Percentiles rank a stretch among this genome's conserved stretches.
These are phyloP conservation scores for Thalassarche chlororhynchos DNA, from an alignment of 2,113 vertebrate species.

Conservation along the genomic window DNA sequence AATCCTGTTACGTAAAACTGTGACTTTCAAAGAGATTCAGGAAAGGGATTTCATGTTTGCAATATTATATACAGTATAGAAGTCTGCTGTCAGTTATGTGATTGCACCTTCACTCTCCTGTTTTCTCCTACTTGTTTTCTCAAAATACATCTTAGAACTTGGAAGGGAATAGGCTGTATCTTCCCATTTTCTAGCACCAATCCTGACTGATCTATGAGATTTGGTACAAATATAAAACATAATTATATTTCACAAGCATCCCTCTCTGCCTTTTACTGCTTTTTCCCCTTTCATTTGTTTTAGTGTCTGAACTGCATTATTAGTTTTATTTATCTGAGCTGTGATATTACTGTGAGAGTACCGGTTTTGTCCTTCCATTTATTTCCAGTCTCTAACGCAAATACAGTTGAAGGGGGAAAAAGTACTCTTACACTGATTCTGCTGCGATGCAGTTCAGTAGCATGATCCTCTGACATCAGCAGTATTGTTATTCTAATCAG, in stretches of 20 bases:
- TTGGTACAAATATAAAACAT: background rate
- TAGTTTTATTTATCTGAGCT: background rate
- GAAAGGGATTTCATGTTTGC: background rate
- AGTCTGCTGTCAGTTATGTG: background rate
- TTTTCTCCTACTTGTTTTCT: conserved; percentile 10
- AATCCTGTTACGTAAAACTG: background rate
- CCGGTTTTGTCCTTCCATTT: background rate
- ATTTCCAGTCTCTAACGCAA: background rate
- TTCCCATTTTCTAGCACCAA: background rate
- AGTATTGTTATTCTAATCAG: background rate
- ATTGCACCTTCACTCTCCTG: background rate
- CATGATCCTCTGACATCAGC: conserved; percentile 26
- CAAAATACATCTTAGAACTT: background rate
- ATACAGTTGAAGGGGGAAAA: background rate
- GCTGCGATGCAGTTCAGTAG: background rate
- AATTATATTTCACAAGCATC: background rate
- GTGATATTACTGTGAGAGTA: background rate
- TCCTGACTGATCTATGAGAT: background rate
- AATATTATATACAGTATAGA: background rate
- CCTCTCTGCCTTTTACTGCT: background rate
- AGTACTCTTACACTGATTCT: background rate
- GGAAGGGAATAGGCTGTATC: background rate
- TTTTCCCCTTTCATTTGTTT: background rate
- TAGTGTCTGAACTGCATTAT: background rate
- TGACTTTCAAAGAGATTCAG: background rate